Conservation (phyloP, 2,797 vertebrate species). For the Tamandua tetradactyla region DNA sequence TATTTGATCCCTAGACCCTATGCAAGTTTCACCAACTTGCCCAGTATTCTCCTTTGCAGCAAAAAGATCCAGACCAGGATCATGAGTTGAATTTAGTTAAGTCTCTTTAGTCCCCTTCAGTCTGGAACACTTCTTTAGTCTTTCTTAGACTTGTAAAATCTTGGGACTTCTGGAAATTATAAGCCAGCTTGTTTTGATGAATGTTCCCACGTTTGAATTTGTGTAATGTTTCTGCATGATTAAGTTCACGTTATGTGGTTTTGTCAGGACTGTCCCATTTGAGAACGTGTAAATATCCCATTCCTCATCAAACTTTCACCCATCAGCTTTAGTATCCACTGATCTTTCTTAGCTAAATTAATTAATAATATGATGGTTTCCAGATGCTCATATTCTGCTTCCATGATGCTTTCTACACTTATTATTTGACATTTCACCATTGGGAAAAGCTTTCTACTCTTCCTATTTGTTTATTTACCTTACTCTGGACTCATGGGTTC, state of each 20-base stretch:
- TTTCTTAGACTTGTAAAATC: not conserved
- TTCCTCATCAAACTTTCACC: not conserved
- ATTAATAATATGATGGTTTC: not conserved
- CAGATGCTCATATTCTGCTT: slow-evolving; percentile 6
- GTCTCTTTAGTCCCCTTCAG: not conserved
- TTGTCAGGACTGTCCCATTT: not conserved
- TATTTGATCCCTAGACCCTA: not conserved
- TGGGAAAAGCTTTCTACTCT: not conserved
- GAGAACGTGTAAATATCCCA: not conserved
- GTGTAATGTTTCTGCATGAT: not conserved
- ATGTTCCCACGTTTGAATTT: not conserved
- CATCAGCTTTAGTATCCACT: not conserved
- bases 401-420: not conserved
- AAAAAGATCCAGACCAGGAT: not conserved
- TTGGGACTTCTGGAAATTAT: not conserved
- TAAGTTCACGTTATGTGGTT: not conserved
- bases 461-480: slow-evolving; percentile 22
- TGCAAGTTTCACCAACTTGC: not conserved
- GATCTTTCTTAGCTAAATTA: slow-evolving; percentile 29
- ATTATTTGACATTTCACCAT: not conserved
- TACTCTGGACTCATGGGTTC: not conserved
- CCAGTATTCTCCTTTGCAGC: not conserved
- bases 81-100: not conserved
- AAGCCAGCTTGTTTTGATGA: not conserved
- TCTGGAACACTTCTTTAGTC: not conserved